A percentile compares a stretch with the other conserved stretches of the same genome.
Conservation (phyloP, 2,797 vertebrate species). For the Masticophis lateralis region DNA sequence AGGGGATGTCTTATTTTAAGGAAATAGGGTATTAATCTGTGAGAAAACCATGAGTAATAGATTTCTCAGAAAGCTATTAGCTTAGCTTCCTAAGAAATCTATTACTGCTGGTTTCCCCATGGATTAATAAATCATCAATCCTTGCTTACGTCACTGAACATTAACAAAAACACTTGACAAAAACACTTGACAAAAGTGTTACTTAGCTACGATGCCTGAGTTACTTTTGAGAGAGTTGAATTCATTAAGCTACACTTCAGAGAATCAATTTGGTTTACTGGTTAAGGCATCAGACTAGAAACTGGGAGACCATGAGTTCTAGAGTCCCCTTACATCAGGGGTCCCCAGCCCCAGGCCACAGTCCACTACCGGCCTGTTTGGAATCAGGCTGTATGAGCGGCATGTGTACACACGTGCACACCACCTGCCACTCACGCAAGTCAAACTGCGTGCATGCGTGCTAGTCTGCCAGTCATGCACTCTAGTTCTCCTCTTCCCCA, state of each 20-base stretch:
- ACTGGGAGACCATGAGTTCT: background rate
- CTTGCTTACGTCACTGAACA: background rate
- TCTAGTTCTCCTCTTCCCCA: too few species aligned
- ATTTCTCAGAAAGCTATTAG: background rate
- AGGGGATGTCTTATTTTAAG: too few species aligned
- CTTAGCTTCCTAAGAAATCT: background rate
- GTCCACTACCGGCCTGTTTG: too few species aligned
- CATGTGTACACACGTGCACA: too few species aligned
- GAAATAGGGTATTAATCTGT: background rate
- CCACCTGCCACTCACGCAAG: too few species aligned
- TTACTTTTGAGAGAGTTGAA: background rate
- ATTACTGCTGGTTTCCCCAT: background rate
- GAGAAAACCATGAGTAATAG: background rate
- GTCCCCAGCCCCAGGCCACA: too few species aligned
- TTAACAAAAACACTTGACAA: background rate
- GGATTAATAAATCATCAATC: background rate
- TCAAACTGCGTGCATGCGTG: too few species aligned
- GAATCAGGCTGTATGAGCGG: too few species aligned
- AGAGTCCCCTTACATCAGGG: background rate
- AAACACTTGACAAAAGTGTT: background rate
- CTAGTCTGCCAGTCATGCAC: too few species aligned
- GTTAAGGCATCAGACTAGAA: background rate
- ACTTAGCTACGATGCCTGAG: background rate
- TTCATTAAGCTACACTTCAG: background rate
- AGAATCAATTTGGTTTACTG: background rate